Evolutionary conservation across 2,797 vertebrate genomes (phyloP), one percentile per base, ranked within the genome.

Genomic region (Neomorphus geoffroyi): DNA sequence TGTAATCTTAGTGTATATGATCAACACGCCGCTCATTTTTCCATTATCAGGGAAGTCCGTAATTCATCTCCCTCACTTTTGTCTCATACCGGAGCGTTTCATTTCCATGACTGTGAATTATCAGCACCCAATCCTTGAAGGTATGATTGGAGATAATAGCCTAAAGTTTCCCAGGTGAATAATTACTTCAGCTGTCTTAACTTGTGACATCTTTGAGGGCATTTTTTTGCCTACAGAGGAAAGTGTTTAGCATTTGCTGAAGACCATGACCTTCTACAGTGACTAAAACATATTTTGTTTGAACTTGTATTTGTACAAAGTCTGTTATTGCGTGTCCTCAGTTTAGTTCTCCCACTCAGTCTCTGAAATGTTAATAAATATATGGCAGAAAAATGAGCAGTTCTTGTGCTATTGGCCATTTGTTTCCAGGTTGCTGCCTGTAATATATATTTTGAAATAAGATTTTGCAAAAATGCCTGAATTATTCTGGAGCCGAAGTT

Each of bases 51-150:
- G 41, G 50, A 69, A 86, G 80, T 70, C 71, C 53, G 85, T 94
- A 91, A 94, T 92, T 96, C 89, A 96, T 94, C 83, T 91, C 90
- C 61, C 64, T 91, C 87, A 32, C 72, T 80, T 17, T 2, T 65
- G 89, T 58, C 91, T 93, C 66, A 24, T 33, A n/a, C 24, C 5
- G 6, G 62, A 92, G 45, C 64, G 53, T 95, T 96, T 96, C 7
- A 83, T 91, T 95, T 92, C 88, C 85, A 92, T 83, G 93, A 39
- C 84, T 88, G 69, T 94, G 94, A 94, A 66, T 94, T 94, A 96
- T 94, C 94, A 92, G 85, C 85, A 79, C 45, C 62, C 85, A 86
- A 94, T 88, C 94, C 91, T 95, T 94, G 94, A 93, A 84, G 85
- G 58, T 86, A 28, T 64, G 82, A 91, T 84, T 83, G 56, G 79